Evolutionary conservation across 2,113 vertebrate species (phyloP).

Genomic region (Genyomyrus donnyi): DNA sequence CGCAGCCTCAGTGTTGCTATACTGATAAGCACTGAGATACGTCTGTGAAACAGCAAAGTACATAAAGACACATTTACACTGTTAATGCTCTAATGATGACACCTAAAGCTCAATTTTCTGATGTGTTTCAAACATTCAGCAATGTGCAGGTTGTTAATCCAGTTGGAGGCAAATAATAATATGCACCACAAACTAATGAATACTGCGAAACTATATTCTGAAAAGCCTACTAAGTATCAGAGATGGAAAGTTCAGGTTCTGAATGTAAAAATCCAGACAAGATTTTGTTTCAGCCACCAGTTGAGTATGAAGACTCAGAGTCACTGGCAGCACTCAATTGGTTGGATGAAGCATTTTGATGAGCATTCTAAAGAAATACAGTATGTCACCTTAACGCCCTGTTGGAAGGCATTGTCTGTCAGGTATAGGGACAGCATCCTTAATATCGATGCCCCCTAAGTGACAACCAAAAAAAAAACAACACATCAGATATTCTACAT

Average conservation of each 20-base stretch:
- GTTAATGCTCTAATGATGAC: background rate
- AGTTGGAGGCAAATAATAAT: background rate
- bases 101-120: background rate
- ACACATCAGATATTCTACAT: background rate
- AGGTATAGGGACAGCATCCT: constrained; percentile 54
- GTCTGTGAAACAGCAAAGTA: constrained; percentile 32
- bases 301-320: background rate
- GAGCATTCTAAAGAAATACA: background rate
- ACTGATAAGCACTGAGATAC: constrained; percentile 43
- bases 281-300: background rate
- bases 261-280: background rate
- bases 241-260: background rate
- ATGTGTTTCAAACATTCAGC: background rate
- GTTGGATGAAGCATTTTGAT: background rate
- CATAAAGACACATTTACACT: background rate
- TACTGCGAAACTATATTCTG: background rate
- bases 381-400: constrained; percentile 48
- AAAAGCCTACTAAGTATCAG: background rate
- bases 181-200: background rate
- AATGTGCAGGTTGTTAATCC: background rate
- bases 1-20: constrained; percentile 30
- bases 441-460: constrained; percentile 53
- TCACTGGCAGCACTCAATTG: background rate
- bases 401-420: constrained; percentile 31
- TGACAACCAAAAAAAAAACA: background rate